Evolutionary conservation across 2,113 vertebrate species (phyloP).

Genomic region (Dicaeum eximium): DNA sequence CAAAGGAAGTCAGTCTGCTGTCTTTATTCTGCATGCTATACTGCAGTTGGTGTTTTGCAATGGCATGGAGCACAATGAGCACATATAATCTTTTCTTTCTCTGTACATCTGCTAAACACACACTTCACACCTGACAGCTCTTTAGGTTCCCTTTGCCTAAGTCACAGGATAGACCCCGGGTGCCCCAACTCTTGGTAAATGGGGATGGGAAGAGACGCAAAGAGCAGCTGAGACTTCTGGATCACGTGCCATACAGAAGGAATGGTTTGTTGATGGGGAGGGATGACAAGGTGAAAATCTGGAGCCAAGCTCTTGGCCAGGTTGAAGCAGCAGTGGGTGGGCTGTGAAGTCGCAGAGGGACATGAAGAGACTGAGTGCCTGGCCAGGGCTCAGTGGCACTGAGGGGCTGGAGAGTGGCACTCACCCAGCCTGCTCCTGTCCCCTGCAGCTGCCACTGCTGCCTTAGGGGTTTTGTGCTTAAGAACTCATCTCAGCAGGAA

Average conservation of each 20-base stretch:
- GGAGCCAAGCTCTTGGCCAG: neutral
- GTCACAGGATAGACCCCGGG: neutral
- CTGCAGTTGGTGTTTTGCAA: neutral
- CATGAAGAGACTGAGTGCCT: neutral
- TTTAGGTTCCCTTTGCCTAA: neutral
- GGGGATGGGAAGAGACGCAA: neutral
- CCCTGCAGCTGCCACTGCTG: neutral
- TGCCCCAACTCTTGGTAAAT: neutral
- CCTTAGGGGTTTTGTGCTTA: neutral
- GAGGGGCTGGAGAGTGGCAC: neutral
- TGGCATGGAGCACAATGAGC: neutral
- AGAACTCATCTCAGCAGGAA: neutral
- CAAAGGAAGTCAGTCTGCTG: neutral
- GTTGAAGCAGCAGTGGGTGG: neutral
- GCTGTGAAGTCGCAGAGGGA: accelerated
- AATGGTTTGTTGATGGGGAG: neutral
- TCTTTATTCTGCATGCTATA: neutral
- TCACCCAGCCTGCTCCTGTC: neutral
- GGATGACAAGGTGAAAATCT: neutral
- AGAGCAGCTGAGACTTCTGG: neutral
- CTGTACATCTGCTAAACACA: neutral
- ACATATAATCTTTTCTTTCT: neutral
- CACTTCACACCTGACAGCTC: neutral
- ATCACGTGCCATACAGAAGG: neutral
- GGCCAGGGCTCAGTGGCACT: neutral